Base-by-base conservation (phyloP, 2,888 invertebrate genomes). In the Cerceris ruficornis region DNA sequence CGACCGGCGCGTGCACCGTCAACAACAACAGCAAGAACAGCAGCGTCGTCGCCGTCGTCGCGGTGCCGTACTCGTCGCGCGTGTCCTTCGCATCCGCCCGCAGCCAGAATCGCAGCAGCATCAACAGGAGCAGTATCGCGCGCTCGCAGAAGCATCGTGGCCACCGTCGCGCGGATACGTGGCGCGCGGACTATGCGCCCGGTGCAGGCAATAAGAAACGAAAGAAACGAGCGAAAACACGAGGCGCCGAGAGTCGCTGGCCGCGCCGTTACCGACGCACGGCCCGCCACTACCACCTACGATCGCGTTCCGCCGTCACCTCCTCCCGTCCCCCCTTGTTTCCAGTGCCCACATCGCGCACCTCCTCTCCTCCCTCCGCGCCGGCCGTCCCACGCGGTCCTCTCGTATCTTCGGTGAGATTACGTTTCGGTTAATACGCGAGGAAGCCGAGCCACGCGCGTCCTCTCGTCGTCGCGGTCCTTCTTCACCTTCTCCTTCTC, bases 1-100 rank as follows among this genome's bases (percentile, higher is more conserved):
- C 88, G 88, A 85, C 84, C 87, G 88, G 88, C 88, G 88, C 85
- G 87, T 87, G 86, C 84, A 88, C 87, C 83, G 84, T 79, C 77
- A 81, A 78, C 85, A 80, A 70, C 78, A 77, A 67, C 77, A 75
- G 50, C 50, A 76, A 55, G 54, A 76, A 50, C 84, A 83, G 54
- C 62, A 82, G 64, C 81, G 79, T 73, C 77, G 86, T 69, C 70
- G 80, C 77, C 64, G 77, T 82, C 78, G 81, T 77, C 84, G 85
- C 77, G 80, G 83, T 83, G 78, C 79, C 83, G 81, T 78, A 81
- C 66, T 82, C 69, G 81, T 76, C 72, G 77, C 85, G 84, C 83
- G 83, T 74, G 76, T 77, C 14, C 65, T 62, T 62, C 74, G 66
- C 74, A 71, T 66, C 65, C 49, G 72, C 60, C 70, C 64, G 68